A percentile compares a stretch with the other conserved stretches of the same genome.
phyloP scores from a whole-genome alignment of 2,797 vertebrate species.

The Pseudocheirus occidentalis region DNA sequence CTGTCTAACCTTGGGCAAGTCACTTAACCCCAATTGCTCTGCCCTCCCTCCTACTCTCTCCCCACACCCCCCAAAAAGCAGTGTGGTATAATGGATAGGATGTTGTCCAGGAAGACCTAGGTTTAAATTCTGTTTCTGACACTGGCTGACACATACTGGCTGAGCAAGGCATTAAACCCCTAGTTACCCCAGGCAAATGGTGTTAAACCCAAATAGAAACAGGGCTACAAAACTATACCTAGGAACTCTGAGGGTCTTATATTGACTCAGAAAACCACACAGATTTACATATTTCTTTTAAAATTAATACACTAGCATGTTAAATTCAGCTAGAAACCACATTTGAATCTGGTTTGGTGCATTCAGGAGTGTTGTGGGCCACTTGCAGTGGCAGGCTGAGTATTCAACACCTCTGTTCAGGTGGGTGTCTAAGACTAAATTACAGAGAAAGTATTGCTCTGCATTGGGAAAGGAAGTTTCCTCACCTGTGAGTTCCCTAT shows the following conservation, averaged over 20 bases:
- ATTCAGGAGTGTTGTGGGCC: background rate
- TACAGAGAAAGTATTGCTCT: background rate
- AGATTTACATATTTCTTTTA: background rate
- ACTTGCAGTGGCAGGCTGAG: background rate
- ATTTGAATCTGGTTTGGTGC: background rate
- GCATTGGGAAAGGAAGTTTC: background rate
- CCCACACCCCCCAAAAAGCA: too few species aligned
- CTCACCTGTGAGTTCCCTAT: background rate
- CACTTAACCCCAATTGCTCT: too few species aligned
- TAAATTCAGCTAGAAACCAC: background rate
- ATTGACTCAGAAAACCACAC: background rate
- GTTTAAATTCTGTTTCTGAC: background rate
- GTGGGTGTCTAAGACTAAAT: background rate
- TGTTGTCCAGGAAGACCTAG: background rate
- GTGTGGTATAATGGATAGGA: background rate
- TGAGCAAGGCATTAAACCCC: background rate
- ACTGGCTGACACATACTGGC: background rate
- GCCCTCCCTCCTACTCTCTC: too few species aligned
- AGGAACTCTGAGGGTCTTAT: background rate
- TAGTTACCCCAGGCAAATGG: background rate
- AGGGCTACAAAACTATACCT: background rate
- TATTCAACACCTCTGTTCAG: background rate
- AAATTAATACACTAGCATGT: background rate
- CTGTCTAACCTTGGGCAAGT: too few species aligned
- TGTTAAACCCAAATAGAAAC: background rate